Base-by-base conservation (phyloP, 2,797 vertebrate species). In the Pyrocephalus nanus region DNA sequence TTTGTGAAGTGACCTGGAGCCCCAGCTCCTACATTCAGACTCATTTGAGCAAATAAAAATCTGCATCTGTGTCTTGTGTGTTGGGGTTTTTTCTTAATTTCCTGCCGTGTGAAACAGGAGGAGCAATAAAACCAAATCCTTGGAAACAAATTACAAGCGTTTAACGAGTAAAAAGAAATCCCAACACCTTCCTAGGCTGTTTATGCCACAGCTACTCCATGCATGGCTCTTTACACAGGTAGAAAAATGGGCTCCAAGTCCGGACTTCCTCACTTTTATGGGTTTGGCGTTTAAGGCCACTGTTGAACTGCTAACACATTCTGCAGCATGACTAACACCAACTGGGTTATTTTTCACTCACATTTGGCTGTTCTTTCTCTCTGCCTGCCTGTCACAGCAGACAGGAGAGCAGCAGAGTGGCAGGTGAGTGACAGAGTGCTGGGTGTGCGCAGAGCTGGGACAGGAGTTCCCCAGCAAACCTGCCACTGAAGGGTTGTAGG, bases 261-360 rank as follows among this genome's bases (percentile, higher is more conserved):
- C 34, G 8, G 90, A 94, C 71, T 89, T 91, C 90, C 90, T 91
- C 71, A 15, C 77, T 96, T 96, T 91, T 85, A 95, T 76, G 92
- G 61, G 67, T 64, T 91, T 93, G 13, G 93, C 66, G 67, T 95
- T 95, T 93, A 81, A 86, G 45, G 90, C 58, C 74, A 64, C 8
- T 88, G 88, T 72, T 66, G 77, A 91, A 48, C 62, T 73, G 77
- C 88, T 81, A 82, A 91, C 32, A 2, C 40, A 22, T 60, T 79
- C 42, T 87, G 86, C 74, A 91, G 74, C n/a, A 5, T 34, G 74
- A 71, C 74, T 91, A 86, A 89, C 84, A 90, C 73, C 66, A 51
- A 66, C 47, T 11, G 66, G 14, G 40, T 61, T 64, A 45, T 70
- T 95, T 81, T 73, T 78, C 79, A 26, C 36, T 61, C 86, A 32